phyloP scores from a whole-genome alignment of 2,888 invertebrate species.

The Dendrolimus houi region DNA sequence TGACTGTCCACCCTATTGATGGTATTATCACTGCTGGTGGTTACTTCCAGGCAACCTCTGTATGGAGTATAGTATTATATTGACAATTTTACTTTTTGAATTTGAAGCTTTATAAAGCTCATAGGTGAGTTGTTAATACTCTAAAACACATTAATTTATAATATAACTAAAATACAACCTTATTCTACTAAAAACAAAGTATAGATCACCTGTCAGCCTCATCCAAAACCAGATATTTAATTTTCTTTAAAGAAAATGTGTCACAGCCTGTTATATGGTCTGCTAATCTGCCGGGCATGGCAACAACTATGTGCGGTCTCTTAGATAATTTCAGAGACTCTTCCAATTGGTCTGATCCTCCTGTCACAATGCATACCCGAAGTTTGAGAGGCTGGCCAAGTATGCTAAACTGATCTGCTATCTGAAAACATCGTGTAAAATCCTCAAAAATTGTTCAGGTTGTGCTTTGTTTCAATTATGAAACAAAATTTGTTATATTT shows the following conservation, averaged over 20 bases:
- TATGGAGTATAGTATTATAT: too few species aligned
- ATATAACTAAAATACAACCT: too few species aligned
- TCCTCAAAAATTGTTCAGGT: too few species aligned
- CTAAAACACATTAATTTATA: too few species aligned
- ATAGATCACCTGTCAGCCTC: slow-evolving; percentile 92
- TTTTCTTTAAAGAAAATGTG: slow-evolving; percentile 85
- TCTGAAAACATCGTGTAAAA: slow-evolving; percentile 66
- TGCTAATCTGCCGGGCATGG: slow-evolving; percentile 96
- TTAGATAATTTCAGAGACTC: slow-evolving; percentile 90
- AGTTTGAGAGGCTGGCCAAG: slow-evolving; percentile 93
- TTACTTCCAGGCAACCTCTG: too few species aligned
- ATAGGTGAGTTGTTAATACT: too few species aligned
- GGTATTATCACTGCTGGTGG: too few species aligned
- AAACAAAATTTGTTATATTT: too few species aligned
- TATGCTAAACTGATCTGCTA: slow-evolving; percentile 95
- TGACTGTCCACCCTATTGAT: too few species aligned
- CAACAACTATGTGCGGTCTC: slow-evolving; percentile 95
- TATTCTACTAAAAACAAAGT: not conserved
- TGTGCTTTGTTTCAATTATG: too few species aligned
- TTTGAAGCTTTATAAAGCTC: too few species aligned
- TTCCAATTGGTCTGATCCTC: slow-evolving; percentile 93
- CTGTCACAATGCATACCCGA: slow-evolving; percentile 91
- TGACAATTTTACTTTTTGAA: too few species aligned
- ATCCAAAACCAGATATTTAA: slow-evolving; percentile 94
- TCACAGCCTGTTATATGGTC: slow-evolving; percentile 94